phyloP scores from a whole-genome alignment of 2,797 vertebrate species.

The Nyctibius grandis region DNA sequence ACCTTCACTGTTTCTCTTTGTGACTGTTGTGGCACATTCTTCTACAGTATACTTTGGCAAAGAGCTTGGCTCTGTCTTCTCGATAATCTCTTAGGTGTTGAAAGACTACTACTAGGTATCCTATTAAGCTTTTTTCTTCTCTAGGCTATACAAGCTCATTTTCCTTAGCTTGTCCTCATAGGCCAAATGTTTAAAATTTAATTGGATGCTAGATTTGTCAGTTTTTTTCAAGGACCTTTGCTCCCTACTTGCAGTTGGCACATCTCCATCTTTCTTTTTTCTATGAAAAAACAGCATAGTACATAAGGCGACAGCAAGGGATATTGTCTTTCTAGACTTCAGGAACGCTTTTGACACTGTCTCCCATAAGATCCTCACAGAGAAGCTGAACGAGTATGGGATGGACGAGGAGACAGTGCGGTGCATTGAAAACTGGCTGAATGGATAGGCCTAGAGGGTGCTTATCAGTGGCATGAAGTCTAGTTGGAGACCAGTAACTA shows the following conservation, averaged over 20 bases:
- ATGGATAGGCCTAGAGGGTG: rapidly evolving
- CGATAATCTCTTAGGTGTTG: neutral
- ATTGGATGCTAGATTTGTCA: neutral
- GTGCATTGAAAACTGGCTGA: neutral
- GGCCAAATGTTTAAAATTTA: neutral
- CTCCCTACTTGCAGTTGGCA: neutral
- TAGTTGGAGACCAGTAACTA: neutral
- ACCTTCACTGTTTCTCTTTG: neutral
- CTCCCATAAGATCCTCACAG: neutral
- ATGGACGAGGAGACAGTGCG: neutral
- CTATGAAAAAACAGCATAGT: neutral
- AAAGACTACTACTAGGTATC: neutral
- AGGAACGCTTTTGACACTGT: neutral
- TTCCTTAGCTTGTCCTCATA: neutral
- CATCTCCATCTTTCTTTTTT: neutral
- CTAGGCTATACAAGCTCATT: neutral
- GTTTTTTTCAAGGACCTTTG: neutral
- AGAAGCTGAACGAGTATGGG: neutral
- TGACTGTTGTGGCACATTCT: neutral
- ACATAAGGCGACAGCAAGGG: neutral
- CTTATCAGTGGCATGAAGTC: neutral
- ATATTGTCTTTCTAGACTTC: neutral
- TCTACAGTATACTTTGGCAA: neutral
- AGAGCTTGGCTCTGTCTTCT: neutral
- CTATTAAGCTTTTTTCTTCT: neutral